Conservation (phyloP, 2,888 invertebrate genomes). For the Drosophila mercatorum region DNA sequence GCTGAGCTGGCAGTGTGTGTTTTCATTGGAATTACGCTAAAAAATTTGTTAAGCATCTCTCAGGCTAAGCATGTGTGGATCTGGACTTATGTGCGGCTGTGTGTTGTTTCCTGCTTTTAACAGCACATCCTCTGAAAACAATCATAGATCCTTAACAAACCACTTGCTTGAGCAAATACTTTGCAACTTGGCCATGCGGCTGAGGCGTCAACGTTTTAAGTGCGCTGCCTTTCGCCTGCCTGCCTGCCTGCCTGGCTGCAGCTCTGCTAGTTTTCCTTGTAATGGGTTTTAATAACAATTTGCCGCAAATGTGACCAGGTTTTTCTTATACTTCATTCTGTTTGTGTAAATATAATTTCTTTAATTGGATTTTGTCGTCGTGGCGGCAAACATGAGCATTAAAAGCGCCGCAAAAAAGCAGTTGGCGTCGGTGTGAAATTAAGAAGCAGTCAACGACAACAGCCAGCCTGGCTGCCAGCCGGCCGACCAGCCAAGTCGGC, state of each 20-base stretch:
- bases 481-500: not conserved
- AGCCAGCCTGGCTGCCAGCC: constrained; percentile 22
- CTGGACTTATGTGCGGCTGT: constrained; percentile 28
- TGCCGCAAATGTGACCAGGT: constrained; percentile 72
- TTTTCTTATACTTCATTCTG: constrained; percentile 34
- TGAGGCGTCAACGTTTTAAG: constrained; percentile 72
- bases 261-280: constrained; percentile 46
- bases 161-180: constrained; percentile 48
- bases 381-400: constrained; percentile 53
- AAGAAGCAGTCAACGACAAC: constrained; percentile 50
- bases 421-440: constrained; percentile 62
- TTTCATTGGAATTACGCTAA: constrained; percentile 69
- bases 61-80: constrained; percentile 65
- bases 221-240: constrained; percentile 26
- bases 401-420: constrained; percentile 57
- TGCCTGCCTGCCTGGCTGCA: not conserved
- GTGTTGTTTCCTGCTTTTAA: constrained; percentile 46
- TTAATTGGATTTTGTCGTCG: constrained; percentile 75
- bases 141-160: constrained; percentile 64
- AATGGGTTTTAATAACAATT: constrained; percentile 78
- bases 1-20: constrained; percentile 23
- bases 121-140: constrained; percentile 61
- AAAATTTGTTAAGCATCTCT: constrained; percentile 68
- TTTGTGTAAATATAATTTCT: constrained; percentile 75
- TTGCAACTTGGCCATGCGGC: constrained; percentile 44